Percentiles rank a stretch among this genome's conserved stretches.
Conservation (phyloP, 2,888 invertebrate species). For the Drosophila mimetica region DNA sequence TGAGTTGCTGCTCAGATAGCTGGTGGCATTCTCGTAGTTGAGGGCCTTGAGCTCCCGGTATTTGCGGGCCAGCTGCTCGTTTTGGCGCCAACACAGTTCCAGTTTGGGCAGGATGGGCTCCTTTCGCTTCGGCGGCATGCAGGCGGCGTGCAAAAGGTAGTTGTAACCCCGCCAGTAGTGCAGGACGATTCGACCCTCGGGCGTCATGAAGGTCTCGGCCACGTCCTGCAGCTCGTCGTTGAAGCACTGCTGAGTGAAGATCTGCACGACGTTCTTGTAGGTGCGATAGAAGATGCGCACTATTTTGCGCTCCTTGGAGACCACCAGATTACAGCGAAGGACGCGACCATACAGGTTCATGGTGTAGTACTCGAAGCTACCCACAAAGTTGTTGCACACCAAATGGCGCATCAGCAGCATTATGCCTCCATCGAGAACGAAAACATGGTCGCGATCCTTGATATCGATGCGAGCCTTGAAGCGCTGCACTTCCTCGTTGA, state of each 20-base stretch:
- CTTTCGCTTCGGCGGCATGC: conserved; percentile 54
- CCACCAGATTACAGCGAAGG: conserved; percentile 67
- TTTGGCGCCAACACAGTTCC: conserved; percentile 77
- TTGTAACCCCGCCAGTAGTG: conserved; percentile 81
- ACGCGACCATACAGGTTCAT: conserved; percentile 78
- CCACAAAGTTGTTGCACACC: conserved; percentile 71
- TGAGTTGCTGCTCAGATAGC: conserved; percentile 70
- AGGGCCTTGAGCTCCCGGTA: conserved; percentile 66
- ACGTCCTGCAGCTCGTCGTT: conserved; percentile 75
- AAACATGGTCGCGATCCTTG: conserved; percentile 74
- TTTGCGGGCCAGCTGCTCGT: conserved; percentile 54
- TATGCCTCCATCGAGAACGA: conserved; percentile 80
- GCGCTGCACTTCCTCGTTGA: conserved; percentile 74
- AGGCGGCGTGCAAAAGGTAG: conserved; percentile 76
- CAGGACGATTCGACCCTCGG: conserved; percentile 72
- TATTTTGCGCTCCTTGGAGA: conserved; percentile 67
- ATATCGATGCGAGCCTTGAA: conserved; percentile 77
- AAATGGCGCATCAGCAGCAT: conserved; percentile 80
- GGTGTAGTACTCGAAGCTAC: conserved; percentile 75
- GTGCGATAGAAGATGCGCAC: conserved; percentile 78
- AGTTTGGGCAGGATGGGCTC: conserved; percentile 68
- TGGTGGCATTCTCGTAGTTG: conserved; percentile 69
- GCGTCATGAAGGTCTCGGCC: conserved; percentile 75
- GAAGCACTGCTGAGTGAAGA: conserved; percentile 77
- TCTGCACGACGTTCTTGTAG: conserved; percentile 64